A percentile compares a stretch with the other conserved stretches of the same genome.
Conservation (phyloP, 1,140 invertebrate species). For the Neocloeon triangulifer region DNA sequence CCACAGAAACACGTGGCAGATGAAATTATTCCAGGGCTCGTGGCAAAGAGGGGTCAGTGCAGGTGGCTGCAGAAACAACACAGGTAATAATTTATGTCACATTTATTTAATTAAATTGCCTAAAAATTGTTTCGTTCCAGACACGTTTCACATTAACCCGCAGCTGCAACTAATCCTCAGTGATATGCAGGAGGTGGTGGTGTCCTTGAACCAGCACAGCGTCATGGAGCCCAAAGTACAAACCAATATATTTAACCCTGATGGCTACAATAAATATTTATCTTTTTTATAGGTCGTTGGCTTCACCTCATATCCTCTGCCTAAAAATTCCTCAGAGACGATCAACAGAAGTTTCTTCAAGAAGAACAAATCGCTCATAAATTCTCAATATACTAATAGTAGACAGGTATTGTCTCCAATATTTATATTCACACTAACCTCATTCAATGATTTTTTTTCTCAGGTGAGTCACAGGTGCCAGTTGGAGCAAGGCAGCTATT, state of each 20-base stretch:
- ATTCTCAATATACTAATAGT: conserved; percentile 81
- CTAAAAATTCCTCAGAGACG: conserved; percentile 40
- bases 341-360: conserved; percentile 61
- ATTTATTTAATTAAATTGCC: too few relatives aligned
- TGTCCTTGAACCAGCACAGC: conserved; percentile 74
- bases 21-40: conserved; percentile 61
- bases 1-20: conserved; percentile 60
- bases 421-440: conserved; percentile 4
- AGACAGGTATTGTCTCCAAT: conserved; percentile 47
- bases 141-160: conserved; percentile 86
- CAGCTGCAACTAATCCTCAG: conserved; percentile 60
- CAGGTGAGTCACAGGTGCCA: conserved; percentile 41
- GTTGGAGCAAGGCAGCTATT: conserved; percentile 59
- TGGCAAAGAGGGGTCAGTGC: conserved; percentile 77
- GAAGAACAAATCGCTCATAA: conserved; percentile 66
- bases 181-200: conserved; percentile 64
- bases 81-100: too few relatives aligned
- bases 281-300: conserved; percentile 44
- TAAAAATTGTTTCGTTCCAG: too few relatives aligned
- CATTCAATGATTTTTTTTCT: too few relatives aligned
- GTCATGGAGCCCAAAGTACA: conserved; percentile 68
- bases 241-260: not conserved
- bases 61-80: conserved; percentile 75
- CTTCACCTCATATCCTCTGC: conserved; percentile 68
- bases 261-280: not conserved